Evolutionary conservation across 2,113 vertebrate genomes (phyloP).

Genomic region (Hydropotes inermis): DNA sequence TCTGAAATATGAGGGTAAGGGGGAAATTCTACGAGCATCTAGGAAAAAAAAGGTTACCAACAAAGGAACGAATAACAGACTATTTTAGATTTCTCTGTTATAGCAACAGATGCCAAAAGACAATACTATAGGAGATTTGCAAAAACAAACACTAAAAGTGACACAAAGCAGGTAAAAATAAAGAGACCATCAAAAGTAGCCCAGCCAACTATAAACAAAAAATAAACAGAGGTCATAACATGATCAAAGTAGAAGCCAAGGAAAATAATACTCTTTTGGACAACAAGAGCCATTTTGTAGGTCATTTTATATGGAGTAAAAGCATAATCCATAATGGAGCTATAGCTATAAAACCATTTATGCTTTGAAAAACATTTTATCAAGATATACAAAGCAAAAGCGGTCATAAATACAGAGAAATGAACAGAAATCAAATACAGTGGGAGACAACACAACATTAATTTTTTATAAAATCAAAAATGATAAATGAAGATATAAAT

Average conservation of each 20-base stretch:
- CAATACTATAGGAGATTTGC: not conserved
- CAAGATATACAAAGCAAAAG: not conserved
- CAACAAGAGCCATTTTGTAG: not conserved
- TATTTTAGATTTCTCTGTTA: not conserved
- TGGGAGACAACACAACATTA: not conserved
- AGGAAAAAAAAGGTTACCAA: not conserved
- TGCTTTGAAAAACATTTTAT: not conserved
- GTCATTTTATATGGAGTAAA: not conserved
- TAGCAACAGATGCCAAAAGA: not conserved
- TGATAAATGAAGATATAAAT: not conserved
- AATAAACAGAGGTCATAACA: not conserved
- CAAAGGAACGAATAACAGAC: not conserved
- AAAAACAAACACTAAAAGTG: not conserved
- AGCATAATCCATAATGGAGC: not conserved
- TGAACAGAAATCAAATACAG: constrained; percentile 2
- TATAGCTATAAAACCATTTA: not conserved
- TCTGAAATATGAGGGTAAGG: not conserved
- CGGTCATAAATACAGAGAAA: not conserved
- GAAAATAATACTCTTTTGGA: not conserved
- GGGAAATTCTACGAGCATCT: not conserved
- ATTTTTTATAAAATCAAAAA: constrained; percentile 32
- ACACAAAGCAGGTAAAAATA: not conserved
- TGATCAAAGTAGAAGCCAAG: not conserved
- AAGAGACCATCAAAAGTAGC: not conserved
- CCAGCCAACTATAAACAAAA: not conserved